These are phyloP conservation scores for Helicoverpa assulta DNA, from an alignment of 2,888 invertebrate species.

Conservation along the genomic window DNA sequence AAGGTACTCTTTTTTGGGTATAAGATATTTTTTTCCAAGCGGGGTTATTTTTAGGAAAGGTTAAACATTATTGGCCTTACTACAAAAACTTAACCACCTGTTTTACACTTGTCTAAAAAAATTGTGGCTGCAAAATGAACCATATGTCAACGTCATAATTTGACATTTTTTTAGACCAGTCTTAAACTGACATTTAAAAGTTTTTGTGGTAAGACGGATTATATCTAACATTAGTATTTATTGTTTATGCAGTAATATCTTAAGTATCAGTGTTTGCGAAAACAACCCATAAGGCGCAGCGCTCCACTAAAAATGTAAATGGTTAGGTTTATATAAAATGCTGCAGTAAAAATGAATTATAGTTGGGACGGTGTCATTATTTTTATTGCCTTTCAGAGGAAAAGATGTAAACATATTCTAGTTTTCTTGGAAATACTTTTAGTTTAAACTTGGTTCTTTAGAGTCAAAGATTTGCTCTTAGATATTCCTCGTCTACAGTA, in stretches of 20 bases:
- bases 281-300: not conserved
- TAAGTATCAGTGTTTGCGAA: not conserved
- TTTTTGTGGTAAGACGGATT: no score
- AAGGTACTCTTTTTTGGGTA: no score
- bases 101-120: no score
- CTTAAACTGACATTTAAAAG: no score
- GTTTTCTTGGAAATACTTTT: not conserved
- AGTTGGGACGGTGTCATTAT: slow-evolving; percentile 9
- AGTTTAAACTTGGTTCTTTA: not conserved
- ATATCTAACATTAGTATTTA: no score
- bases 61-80: no score
- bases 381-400: slow-evolving; percentile 8
- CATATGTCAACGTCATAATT: no score
- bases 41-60: no score
- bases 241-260: not conserved
- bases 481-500: not conserved
- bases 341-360: slow-evolving; percentile 29
- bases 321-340: slow-evolving; percentile 11
- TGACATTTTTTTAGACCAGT: no score
- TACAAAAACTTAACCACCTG: no score
- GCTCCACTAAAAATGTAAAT: slow-evolving; percentile 32
- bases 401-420: slow-evolving; percentile 14
- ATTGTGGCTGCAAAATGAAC: no score
- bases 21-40: no score
- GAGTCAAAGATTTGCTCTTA: not conserved